A percentile compares a stretch with the other conserved stretches of the same genome.
These are phyloP conservation scores for Palaemon carinicauda DNA, from an alignment of 1,140 invertebrate genomes.

Conservation along the genomic window DNA sequence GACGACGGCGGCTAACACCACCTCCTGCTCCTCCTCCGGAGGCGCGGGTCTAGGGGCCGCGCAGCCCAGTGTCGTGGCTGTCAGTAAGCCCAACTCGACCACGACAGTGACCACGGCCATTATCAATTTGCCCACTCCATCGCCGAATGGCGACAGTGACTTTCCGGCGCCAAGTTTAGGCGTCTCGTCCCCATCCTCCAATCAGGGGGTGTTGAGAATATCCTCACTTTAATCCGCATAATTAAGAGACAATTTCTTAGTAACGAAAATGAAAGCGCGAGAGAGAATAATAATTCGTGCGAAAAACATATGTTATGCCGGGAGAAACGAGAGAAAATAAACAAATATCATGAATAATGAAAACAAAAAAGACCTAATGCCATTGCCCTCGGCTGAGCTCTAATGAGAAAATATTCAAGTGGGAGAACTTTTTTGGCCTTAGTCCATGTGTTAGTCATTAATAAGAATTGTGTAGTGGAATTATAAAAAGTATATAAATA, in stretches of 20 bases:
- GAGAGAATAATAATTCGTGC: no score
- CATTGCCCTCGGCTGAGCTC: no score
- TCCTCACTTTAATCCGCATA: slow-evolving; percentile 32
- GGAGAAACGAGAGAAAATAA: background rate
- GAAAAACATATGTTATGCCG: background rate
- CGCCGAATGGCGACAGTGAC: slow-evolving; percentile 41
- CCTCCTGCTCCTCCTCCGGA: background rate
- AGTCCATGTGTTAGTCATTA: no score
- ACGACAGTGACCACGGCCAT: slow-evolving; percentile 47
- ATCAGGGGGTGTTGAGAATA: slow-evolving; percentile 47
- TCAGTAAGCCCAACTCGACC: slow-evolving; percentile 46
- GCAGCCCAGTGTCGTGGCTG: slow-evolving; percentile 43
- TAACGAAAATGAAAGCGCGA: background rate
- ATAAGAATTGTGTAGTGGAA: no score
- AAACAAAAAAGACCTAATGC: no score
- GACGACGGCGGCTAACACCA: slow-evolving; percentile 16
- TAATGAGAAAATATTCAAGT: no score
- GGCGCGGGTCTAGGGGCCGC: background rate
- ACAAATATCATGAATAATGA: no score
- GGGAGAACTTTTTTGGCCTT: no score
- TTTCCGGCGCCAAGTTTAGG: slow-evolving; percentile 10
- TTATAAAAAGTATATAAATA: no score
- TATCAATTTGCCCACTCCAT: slow-evolving; percentile 40
- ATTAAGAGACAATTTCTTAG: background rate
- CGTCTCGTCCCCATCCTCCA: slow-evolving; percentile 9